These are phyloP conservation scores for Microctenopoma steveboyesi DNA, from an alignment of 2,797 vertebrate species.

Conservation along the genomic window DNA sequence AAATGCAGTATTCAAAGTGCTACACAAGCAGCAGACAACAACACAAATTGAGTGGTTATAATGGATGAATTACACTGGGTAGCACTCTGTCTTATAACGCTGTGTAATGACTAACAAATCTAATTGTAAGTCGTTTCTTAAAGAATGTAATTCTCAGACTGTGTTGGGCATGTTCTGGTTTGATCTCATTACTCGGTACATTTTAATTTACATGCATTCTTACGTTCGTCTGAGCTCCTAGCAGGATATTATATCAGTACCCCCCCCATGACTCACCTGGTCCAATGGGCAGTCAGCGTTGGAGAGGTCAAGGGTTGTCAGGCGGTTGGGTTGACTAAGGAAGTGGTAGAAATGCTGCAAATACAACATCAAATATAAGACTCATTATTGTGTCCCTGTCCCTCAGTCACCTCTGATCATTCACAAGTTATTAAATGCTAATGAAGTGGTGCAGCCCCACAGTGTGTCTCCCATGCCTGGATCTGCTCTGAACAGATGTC, in stretches of 20 bases:
- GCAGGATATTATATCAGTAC: neutral
- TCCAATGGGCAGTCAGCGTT: slow-evolving; percentile 96
- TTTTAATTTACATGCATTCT: neutral
- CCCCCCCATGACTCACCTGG: slow-evolving; percentile 82
- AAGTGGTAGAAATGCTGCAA: slow-evolving; percentile 92
- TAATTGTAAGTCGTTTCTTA: slow-evolving; percentile 6
- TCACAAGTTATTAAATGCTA: too few species aligned
- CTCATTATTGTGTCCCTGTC: too few species aligned
- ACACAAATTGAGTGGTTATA: slow-evolving; percentile 37
- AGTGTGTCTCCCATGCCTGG: neutral
- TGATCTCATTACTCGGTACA: neutral
- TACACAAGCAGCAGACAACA: slow-evolving; percentile 25
- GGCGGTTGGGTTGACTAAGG: slow-evolving; percentile 92
- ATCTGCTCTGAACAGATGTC: slow-evolving; percentile 16
- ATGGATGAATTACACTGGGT: slow-evolving; percentile 38
- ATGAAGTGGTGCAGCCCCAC: too few species aligned
- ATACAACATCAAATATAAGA: slow-evolving; percentile 15
- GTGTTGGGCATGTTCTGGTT: neutral
- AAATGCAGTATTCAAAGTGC: slow-evolving; percentile 53
- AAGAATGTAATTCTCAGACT: neutral
- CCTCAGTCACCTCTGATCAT: too few species aligned
- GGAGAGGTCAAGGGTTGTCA: slow-evolving; percentile 93
- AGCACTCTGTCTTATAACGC: slow-evolving; percentile 20
- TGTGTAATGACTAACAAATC: neutral
- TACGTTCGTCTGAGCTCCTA: neutral